phyloP scores from a whole-genome alignment of 2,888 invertebrate species.

The Nymphalis urticae region DNA sequence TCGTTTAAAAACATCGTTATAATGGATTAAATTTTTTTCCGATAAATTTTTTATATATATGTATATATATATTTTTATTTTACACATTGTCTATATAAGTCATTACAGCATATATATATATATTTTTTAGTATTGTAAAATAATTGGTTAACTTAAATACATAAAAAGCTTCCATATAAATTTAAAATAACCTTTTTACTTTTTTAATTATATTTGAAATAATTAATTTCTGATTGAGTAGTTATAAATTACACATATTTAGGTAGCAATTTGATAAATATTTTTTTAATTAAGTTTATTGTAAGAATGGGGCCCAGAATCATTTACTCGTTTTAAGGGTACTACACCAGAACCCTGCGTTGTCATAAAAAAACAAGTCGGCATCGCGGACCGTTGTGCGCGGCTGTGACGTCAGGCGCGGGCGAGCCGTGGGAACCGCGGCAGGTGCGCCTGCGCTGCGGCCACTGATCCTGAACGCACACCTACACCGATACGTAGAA shows the following conservation, averaged over 20 bases:
- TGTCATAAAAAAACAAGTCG: conserved; percentile 57
- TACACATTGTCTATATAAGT: not conserved
- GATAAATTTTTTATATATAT: too few relatives aligned
- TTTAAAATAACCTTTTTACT: too few relatives aligned
- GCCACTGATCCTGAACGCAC: conserved; percentile 79
- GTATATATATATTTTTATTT: not conserved
- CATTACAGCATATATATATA: too few relatives aligned
- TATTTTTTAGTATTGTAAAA: too few relatives aligned
- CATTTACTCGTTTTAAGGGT: conserved; percentile 21
- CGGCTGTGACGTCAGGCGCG: conserved; percentile 60
- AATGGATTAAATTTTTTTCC: not conserved
- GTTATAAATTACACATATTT: too few relatives aligned
- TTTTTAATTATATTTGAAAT: too few relatives aligned
- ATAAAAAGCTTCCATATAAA: too few relatives aligned
- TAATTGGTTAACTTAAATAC: too few relatives aligned
- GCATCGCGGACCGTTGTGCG: conserved; percentile 60
- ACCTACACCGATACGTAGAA: conserved; percentile 47
- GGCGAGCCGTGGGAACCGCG: conserved; percentile 77
- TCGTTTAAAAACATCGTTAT: not conserved
- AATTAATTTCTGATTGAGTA: too few relatives aligned
- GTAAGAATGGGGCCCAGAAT: not conserved
- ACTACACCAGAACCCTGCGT: conserved; percentile 34
- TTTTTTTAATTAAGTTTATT: not conserved
- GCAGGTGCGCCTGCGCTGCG: conserved; percentile 79
- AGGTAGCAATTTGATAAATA: too few relatives aligned